Conservation (phyloP, 2,888 invertebrate species). For the Gymnocheta viridis region DNA sequence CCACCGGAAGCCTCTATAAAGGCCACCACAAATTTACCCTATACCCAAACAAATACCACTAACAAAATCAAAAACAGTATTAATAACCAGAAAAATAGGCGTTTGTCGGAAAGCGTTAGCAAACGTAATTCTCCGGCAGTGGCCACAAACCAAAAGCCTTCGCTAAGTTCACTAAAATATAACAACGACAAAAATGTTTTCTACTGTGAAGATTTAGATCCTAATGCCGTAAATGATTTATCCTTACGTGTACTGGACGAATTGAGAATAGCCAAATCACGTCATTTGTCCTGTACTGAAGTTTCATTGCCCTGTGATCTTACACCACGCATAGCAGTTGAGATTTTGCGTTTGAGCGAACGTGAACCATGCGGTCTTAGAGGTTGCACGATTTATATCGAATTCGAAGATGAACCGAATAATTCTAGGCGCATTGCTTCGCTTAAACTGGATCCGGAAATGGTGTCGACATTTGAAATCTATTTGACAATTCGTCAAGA, state of each 20-base stretch:
- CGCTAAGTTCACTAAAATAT: constrained; percentile 27
- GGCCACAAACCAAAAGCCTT: constrained; percentile 60
- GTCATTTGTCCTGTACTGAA: constrained; percentile 78
- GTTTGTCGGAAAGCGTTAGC: constrained; percentile 49
- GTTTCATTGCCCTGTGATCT: constrained; percentile 79
- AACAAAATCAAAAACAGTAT: constrained; percentile 73
- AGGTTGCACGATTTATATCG: constrained; percentile 78
- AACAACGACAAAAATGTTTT: constrained; percentile 53
- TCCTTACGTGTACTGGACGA: constrained; percentile 75
- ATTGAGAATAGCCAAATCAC: constrained; percentile 76
- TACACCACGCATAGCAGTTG: constrained; percentile 77
- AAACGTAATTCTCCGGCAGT: constrained; percentile 49
- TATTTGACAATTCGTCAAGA: constrained; percentile 79
- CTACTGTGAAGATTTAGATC: constrained; percentile 67
- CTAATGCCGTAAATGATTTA: constrained; percentile 72
- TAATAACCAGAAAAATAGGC: constrained; percentile 70
- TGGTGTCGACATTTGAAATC: constrained; percentile 78
- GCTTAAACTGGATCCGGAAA: constrained; percentile 76
- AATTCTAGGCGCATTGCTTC: constrained; percentile 78
- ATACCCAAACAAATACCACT: constrained; percentile 67
- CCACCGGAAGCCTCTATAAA: constrained; percentile 57
- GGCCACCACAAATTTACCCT: constrained; percentile 64
- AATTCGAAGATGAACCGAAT: constrained; percentile 78
- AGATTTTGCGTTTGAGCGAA: constrained; percentile 77
- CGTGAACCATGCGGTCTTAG: constrained; percentile 78